Conservation (phyloP, 2,113 vertebrate species). For the Xenus cinereus region DNA sequence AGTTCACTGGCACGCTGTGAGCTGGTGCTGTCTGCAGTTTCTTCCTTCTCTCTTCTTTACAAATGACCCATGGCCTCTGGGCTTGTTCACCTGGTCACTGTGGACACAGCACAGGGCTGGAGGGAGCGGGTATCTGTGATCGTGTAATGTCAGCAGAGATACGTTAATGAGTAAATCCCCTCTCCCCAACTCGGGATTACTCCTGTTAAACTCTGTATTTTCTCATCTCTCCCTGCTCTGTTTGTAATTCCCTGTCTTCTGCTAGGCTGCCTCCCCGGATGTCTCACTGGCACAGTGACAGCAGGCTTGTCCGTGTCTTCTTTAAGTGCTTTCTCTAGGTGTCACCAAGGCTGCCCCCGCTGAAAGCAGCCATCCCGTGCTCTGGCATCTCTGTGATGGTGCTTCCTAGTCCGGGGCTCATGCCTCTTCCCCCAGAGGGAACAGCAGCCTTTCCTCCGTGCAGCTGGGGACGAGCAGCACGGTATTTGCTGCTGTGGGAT, state of each 20-base stretch:
- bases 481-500: fast-evolving
- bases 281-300: background rate
- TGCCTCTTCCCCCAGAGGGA: background rate
- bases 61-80: background rate
- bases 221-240: background rate
- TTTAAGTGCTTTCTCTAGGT: background rate
- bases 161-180: background rate
- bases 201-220: background rate
- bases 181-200: background rate
- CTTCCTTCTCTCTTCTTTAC: background rate
- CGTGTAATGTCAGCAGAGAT: background rate
- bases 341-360: fast-evolving
- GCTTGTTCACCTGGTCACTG: background rate
- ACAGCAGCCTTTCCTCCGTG: background rate
- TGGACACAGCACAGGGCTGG: background rate
- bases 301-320: fast-evolving
- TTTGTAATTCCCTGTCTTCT: background rate
- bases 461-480: fast-evolving
- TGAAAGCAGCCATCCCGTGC: background rate
- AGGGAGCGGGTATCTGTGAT: background rate
- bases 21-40: background rate
- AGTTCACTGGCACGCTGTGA: background rate
- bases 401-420: background rate
- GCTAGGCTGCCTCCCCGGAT: background rate
- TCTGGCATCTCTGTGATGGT: background rate